Evolutionary conservation across 2,797 vertebrate species (phyloP), one percentile per base, ranked within the genome.

Genomic region (Holocentrus rufus): DNA sequence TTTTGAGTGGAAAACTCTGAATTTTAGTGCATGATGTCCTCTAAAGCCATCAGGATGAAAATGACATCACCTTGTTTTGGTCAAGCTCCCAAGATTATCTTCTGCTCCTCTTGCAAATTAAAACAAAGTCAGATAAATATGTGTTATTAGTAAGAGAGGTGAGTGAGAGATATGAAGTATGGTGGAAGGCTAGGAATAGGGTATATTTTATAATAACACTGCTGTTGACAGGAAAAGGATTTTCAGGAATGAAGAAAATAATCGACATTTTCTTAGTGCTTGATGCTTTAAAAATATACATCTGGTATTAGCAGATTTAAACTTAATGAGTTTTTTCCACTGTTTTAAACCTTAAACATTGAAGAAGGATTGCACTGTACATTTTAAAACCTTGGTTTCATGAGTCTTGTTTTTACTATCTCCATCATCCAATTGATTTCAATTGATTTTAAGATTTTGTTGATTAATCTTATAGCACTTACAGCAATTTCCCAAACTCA

Each of bases 1-100:
- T 75, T 44, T 30, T 20, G 22, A 47, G 55, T 0, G 1, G 36
- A 15, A 1, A 39, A 44, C 22, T 47, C 61, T 14, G 10, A 36
- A 25, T 61, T 67, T 65, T 44, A 44, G 44, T 53, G 47, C 22
- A 14, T 4, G 7, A 14, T 62, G 11, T 42, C 39, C 2, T 27
- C 25, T 13, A 13, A 13, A 42, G 39, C 14, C 11, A 8, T 63
- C 1, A 69, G 71, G 80, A 72, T 55, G 76, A 64, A 74, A 36
- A 74, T 68, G 56, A 73, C n/a, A 44, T 56, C 30, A 70, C 44
- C n/a, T 63, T 65, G 23, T 47, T 74, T 62, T 65, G 46, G 18
- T 59, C 0, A 69, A 57, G 7, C n/a, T 63, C 17, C 57, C 13
- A 11, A 67, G 39, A 77, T 42, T 11, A 27, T 27, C 25, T 27